These are phyloP conservation scores for Hypotaenidia okinawae DNA, from an alignment of 2,797 vertebrate genomes.

Conservation along the genomic window DNA sequence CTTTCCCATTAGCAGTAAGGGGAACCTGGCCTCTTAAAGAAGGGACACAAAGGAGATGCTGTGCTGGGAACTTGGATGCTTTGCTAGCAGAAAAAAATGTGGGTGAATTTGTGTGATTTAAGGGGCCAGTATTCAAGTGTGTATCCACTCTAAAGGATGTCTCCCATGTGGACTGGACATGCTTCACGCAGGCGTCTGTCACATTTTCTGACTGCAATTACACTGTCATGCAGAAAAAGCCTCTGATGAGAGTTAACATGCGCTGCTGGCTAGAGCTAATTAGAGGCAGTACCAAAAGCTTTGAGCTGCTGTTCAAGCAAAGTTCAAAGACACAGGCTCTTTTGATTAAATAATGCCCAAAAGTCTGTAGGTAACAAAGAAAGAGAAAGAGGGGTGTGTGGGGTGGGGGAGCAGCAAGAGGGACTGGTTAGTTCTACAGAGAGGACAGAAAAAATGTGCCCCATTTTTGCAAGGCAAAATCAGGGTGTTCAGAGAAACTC, in stretches of 20 bases:
- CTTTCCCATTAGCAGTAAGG: neutral
- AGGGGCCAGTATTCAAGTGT: neutral
- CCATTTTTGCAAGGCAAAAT: neutral
- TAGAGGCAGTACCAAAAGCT: conserved; percentile 6
- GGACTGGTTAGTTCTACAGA: neutral
- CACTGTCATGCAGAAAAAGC: neutral
- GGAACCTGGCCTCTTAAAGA: neutral
- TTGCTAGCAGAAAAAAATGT: neutral
- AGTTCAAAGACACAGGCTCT: conserved; percentile 27
- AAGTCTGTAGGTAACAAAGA: neutral
- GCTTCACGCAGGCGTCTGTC: neutral
- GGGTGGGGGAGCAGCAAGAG: neutral
- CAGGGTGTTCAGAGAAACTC: neutral
- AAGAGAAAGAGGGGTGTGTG: neutral
- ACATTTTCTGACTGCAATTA: neutral
- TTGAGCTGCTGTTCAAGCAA: conserved; percentile 8
- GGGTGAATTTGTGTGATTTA: neutral
- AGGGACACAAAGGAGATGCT: neutral
- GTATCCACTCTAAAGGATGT: neutral
- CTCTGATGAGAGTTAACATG: neutral
- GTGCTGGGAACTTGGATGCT: neutral
- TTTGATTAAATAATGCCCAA: conserved; percentile 5
- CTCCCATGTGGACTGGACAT: neutral
- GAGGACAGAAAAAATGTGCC: neutral
- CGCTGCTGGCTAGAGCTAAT: conserved; percentile 18